Evolutionary conservation across 2,113 vertebrate species (phyloP), one percentile per base, ranked within the genome.

Genomic region (Chamaetylas fuelleborni): DNA sequence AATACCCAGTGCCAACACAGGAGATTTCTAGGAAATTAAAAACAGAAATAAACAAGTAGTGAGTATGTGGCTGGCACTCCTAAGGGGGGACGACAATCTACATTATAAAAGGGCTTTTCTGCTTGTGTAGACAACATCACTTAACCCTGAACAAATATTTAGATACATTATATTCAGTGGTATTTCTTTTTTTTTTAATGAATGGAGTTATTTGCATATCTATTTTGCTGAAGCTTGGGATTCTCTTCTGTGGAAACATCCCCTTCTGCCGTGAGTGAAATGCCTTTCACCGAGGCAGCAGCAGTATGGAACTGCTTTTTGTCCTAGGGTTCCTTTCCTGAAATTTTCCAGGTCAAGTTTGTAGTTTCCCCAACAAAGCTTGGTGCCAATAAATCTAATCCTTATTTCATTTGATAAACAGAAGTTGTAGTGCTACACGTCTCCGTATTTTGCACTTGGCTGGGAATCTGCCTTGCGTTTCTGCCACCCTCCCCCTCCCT

Each of bases 111-210:
- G 53, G 28, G 14, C 61, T 92, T 96, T 93, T 91, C 93, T 92
- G 36, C 73, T 81, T 96, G 86, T 95, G 96, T 96, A 93, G 93
- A 72, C 95, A 96, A 25, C 88, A 94, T 31, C 77, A 67, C 86
- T 97, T 96, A 96, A 92, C 80, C 40, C 61, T 88, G 92, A 94
- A 65, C 85, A 96, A 95, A 94, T 93, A 92, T 95, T 95, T 92
- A 93, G 88, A 48, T 70, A 77, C 86, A 45, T 95, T 94, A 92
- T 86, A 81, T 88, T 90, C 82, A 84, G 69, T 19, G 28, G 53
- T 71, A 69, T 45, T 92, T 56, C 14, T 72, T n/a, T 31, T 23
- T 17, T 48, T 67, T 67, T 62, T 12, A 45, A 61, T 92, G 88
- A 96, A 93, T 81, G 53, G 61, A 51, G 31, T 34, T 71, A 81